Evolutionary conservation across 2,888 invertebrate species (phyloP), one percentile per base, ranked within the genome.

Genomic region (Metopia argyrocephala): DNA sequence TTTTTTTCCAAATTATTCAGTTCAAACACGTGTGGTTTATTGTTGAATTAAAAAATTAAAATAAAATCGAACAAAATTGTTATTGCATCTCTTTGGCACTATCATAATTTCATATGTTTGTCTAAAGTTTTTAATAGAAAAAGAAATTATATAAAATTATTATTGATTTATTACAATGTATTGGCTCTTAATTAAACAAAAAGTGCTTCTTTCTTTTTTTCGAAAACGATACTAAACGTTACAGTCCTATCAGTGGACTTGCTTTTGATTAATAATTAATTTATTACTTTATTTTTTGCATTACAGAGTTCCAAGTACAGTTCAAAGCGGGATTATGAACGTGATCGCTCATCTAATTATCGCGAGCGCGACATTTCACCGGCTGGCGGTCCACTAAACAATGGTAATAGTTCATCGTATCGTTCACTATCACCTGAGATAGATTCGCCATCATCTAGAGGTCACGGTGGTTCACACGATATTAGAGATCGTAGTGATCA

Each of bases 271-370:
- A 9, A 38, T 38, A 3, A 38, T 38, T 48, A 28, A 57, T 23
- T 31, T 74, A 45, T 64, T 54, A 38, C 76, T n/a, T 89, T 65
- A 5, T 71, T n/a, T 64, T 68, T 70, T 76, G 20, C 28, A 56
- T 85, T 87, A 9, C 92, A 96, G 96, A 94, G 93, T 91, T 93
- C 94, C 85, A 94, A 96, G 92, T 96, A 96, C 85, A 94, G 93
- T 92, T 95, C 96, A 90, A 94, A 94, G 91, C 93, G 94, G 91
- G 93, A 94, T 87, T 93, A 93, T 91, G 91, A 91, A 87, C 90
- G 91, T 84, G 91, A 91, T 91, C 89, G 90, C 84, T 89, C 90
- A 82, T 88, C 89, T 82, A 90, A 87, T 84, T 90, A 90, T 87
- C 87, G 89, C 84, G 91, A 91, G 83, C 88, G 90, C 84, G 91